phyloP scores from a whole-genome alignment of 2,113 vertebrate species.

The Osmerus eperlanus region DNA sequence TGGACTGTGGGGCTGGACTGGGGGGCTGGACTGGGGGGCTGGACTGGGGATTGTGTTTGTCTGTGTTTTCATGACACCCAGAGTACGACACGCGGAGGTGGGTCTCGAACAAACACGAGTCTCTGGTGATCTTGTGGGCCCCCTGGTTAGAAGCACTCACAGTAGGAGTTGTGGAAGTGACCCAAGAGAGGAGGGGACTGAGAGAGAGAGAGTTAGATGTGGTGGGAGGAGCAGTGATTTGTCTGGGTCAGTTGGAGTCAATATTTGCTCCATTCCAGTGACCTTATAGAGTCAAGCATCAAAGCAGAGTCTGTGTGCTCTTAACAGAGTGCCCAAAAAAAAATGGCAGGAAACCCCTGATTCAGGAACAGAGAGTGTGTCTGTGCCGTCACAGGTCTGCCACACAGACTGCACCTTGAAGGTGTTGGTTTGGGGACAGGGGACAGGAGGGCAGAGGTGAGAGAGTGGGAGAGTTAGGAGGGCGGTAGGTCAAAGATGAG shows the following conservation, averaged over 20 bases:
- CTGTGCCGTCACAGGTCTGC: too few species aligned
- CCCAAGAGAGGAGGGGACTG: constrained; percentile 55
- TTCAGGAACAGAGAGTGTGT: constrained; percentile 15
- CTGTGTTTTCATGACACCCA: too few species aligned
- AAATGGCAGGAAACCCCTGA: constrained; percentile 20
- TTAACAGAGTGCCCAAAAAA: background rate
- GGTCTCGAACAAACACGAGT: too few species aligned
- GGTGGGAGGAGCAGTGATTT: constrained; percentile 31
- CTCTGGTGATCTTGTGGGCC: too few species aligned
- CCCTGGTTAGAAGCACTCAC: too few species aligned
- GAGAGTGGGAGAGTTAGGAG: constrained; percentile 9
- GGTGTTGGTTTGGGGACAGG: background rate
- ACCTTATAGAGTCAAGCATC: constrained; percentile 53
- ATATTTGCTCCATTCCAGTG: constrained; percentile 71
- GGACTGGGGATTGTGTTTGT: too few species aligned
- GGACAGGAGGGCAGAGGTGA: background rate
- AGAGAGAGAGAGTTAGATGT: constrained; percentile 41
- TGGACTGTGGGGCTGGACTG: too few species aligned
- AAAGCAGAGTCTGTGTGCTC: constrained; percentile 47
- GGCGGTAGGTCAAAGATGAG: background rate
- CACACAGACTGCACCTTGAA: background rate
- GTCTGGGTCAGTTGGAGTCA: constrained; percentile 66
- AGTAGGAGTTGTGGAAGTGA: constrained; percentile 10
- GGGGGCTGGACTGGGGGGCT: too few species aligned
- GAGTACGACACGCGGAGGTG: too few species aligned